Evolutionary conservation across 2,888 invertebrate genomes (phyloP), one percentile per base, ranked within the genome.

Genomic region (Bibio marci): DNA sequence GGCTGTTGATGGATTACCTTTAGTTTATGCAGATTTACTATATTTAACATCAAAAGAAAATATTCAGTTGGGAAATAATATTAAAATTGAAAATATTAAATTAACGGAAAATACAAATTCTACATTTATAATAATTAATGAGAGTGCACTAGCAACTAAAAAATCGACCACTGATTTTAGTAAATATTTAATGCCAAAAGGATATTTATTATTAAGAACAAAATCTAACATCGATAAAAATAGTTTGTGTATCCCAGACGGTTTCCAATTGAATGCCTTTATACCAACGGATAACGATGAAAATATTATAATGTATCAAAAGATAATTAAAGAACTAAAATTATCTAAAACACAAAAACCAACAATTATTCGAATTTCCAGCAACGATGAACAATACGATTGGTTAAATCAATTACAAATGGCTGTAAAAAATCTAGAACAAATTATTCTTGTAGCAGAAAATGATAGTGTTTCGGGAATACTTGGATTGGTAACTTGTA

Each of bases 21-120:
- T 80, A 11, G 66, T 80, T 4, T 76, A 79, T 47, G 71, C 78
- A 0, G 76, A 80, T 35, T 61, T 77, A 1, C 59, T 67, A 37
- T 56, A 81, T 1, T 52, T 77, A 3, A 54, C 56, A 0, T 38
- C 46, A 3, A 48, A 52, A 39, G 49, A 50, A 4, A n/a, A n/a
- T n/a, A 17, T 41, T 12, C 12, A 31, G n/a, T 25, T 41, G 14
- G 37, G 40, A 7, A 51, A 66, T 22, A 51, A 66, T 25, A 62
- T 80, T 1, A 67, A 66, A 3, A 62, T 76, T 0, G 71, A 73
- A 45, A 72, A 77, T 38, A 74, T 70, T 44, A 74, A 74, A 48
- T 33, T 79, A 1, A 47, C 58, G 0, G 46, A 53, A 3, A 54
- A 56, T 40, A 46, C 50, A 0, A 58, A 58, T 40, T 59, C 56